Conservation (phyloP, 2,888 invertebrate species). For the Diogma glabrata region DNA sequence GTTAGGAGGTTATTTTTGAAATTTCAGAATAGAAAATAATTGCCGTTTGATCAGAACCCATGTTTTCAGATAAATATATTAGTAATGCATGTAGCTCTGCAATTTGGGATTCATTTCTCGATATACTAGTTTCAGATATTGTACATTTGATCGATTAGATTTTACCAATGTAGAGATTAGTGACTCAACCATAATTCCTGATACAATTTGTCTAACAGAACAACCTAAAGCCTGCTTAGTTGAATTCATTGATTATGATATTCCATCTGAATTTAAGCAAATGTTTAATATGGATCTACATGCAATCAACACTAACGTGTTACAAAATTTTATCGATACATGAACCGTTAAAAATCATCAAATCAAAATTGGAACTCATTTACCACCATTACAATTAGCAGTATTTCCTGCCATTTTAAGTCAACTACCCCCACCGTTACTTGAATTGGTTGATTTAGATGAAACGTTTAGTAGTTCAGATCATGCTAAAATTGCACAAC, state of each 20-base stretch:
- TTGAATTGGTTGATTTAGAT: slow-evolving; percentile 94
- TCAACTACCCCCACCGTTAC: slow-evolving; percentile 79
- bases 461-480: slow-evolving; percentile 96
- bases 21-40: slow-evolving; percentile 52
- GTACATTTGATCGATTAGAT: slow-evolving; percentile 68
- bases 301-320: slow-evolving; percentile 60
- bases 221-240: slow-evolving; percentile 70
- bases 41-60: slow-evolving; percentile 83
- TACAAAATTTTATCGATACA: slow-evolving; percentile 80
- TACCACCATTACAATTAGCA: slow-evolving; percentile 86
- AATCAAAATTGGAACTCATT: slow-evolving; percentile 96
- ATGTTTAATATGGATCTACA: slow-evolving; percentile 69
- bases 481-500: slow-evolving; percentile 76
- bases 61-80: slow-evolving; percentile 86
- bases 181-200: slow-evolving; percentile 86
- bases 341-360: slow-evolving; percentile 82
- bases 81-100: slow-evolving; percentile 84
- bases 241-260: slow-evolving; percentile 53
- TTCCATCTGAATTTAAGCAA: slow-evolving; percentile 67
- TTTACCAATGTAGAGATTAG: slow-evolving; percentile 91
- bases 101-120: slow-evolving; percentile 78
- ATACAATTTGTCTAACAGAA: slow-evolving; percentile 67
- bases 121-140: slow-evolving; percentile 55
- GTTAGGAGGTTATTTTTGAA: slow-evolving; percentile 65
- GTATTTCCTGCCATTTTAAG: slow-evolving; percentile 94